Evolutionary conservation across 1,140 invertebrate genomes (phyloP).

Genomic region (Lordiphosa clarofinis): DNA sequence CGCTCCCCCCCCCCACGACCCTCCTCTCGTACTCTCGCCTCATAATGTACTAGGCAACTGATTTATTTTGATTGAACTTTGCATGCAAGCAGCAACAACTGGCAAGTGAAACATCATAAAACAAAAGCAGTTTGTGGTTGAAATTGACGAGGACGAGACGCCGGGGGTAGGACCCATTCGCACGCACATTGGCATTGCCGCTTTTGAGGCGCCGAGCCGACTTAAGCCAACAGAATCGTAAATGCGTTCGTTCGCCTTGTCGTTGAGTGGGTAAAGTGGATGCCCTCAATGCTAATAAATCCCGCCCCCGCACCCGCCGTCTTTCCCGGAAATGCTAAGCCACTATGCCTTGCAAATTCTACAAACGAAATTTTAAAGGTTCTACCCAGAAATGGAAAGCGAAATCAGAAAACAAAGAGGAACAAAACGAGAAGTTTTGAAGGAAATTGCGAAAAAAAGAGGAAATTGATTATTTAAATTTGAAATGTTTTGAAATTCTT

Average conservation of each 20-base stretch:
- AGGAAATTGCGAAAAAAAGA: too few relatives aligned
- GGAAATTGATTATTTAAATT: too few relatives aligned
- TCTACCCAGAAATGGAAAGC: too few relatives aligned
- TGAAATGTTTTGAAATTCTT: too few relatives aligned
- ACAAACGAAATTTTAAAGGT: background rate
- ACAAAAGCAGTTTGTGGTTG: slow-evolving; percentile 54
- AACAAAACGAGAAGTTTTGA: too few relatives aligned
- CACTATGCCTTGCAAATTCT: slow-evolving; percentile 7
- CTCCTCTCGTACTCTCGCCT: background rate
- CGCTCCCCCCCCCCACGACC: background rate
- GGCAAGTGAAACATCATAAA: slow-evolving; percentile 51
- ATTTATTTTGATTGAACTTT: slow-evolving; percentile 77
- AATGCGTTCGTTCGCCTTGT: slow-evolving; percentile 14
- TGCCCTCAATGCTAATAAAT: slow-evolving; percentile 20
- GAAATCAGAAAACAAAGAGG: too few relatives aligned
- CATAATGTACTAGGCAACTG: slow-evolving; percentile 65
- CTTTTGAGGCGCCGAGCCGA: slow-evolving; percentile 27
- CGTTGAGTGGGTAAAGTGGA: slow-evolving; percentile 9
- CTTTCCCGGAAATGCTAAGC: slow-evolving; percentile 2
- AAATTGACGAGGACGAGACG: slow-evolving; percentile 27
- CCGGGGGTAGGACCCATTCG: slow-evolving; percentile 34
- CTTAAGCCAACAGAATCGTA: slow-evolving; percentile 40
- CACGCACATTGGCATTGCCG: slow-evolving; percentile 51
- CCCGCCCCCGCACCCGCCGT: background rate
- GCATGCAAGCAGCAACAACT: slow-evolving; percentile 62